Evolutionary conservation across 2,888 invertebrate genomes (phyloP).

Genomic region (Oxyteleia sp.): DNA sequence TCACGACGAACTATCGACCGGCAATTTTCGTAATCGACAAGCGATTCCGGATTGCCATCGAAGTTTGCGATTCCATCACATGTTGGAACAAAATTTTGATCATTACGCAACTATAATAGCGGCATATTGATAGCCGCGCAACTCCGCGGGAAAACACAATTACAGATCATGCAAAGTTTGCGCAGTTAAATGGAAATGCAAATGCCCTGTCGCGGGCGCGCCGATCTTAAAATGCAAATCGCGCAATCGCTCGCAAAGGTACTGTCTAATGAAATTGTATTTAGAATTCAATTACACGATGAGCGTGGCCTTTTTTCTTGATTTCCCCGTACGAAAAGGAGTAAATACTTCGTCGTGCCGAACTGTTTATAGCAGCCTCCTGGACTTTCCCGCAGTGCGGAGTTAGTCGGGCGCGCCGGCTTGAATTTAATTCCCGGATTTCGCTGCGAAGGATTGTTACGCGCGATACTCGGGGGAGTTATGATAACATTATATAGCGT

Average conservation of each 20-base stretch:
- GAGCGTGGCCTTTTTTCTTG: constrained; percentile 3
- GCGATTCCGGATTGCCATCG: constrained; percentile 6
- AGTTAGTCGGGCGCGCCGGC: too few species aligned
- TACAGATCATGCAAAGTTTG: constrained; percentile 45
- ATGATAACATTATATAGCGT: too few species aligned
- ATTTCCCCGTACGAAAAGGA: constrained; percentile 21
- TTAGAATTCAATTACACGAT: constrained; percentile 35
- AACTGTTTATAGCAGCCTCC: too few species aligned
- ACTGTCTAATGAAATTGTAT: constrained; percentile 27
- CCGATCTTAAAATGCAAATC: constrained; percentile 61
- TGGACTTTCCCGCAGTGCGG: too few species aligned
- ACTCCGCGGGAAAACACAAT: constrained; percentile 39
- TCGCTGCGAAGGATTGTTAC: too few species aligned
- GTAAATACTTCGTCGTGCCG: too few species aligned
- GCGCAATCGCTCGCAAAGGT: constrained; percentile 33
- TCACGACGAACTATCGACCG: not conserved
- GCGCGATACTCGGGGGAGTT: too few species aligned
- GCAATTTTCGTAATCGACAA: constrained; percentile 18
- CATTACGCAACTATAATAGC: constrained; percentile 30
- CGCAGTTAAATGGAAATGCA: constrained; percentile 49
- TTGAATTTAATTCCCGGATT: too few species aligned
- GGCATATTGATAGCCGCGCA: constrained; percentile 45
- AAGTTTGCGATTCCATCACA: constrained; percentile 26
- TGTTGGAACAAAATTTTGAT: constrained; percentile 44
- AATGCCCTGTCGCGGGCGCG: constrained; percentile 13